Evolutionary conservation across 2,797 vertebrate genomes (phyloP).

Genomic region (Peromyscus melanophrys): DNA sequence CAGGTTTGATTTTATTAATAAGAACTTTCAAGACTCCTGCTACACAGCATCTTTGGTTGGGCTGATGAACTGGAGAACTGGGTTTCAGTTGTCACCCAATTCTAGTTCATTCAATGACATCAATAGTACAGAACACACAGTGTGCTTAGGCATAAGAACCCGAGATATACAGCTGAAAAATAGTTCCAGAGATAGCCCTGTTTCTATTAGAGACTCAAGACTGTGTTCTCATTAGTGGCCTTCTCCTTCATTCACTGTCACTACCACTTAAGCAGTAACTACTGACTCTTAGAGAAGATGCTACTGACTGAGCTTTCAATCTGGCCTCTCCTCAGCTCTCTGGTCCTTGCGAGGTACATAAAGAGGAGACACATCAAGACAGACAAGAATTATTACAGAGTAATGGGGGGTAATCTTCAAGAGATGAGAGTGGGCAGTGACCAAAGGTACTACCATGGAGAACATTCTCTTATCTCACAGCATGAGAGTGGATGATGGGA

Average conservation of each 20-base stretch:
- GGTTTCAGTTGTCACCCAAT: background rate
- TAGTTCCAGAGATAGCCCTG: background rate
- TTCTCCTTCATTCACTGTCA: background rate
- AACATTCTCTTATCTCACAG: no score
- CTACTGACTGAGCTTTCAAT: background rate
- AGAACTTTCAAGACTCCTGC: no score
- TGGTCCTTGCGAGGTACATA: background rate
- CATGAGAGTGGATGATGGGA: background rate
- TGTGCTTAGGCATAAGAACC: background rate
- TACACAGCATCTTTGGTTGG: background rate
- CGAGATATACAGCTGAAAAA: background rate
- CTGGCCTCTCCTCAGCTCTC: background rate
- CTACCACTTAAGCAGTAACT: background rate
- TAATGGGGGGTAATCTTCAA: background rate
- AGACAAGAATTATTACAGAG: background rate
- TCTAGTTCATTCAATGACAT: background rate
- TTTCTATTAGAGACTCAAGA: background rate
- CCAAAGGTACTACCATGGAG: background rate
- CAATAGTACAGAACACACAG: background rate
- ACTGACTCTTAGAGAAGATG: background rate
- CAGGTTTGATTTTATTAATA: no score
- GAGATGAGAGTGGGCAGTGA: background rate
- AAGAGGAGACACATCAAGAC: background rate
- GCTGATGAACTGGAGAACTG: background rate
- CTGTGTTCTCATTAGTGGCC: conserved; percentile 12